Base-by-base conservation (phyloP, 2,797 vertebrate species). In the Schizopygopsis malacanthus region DNA sequence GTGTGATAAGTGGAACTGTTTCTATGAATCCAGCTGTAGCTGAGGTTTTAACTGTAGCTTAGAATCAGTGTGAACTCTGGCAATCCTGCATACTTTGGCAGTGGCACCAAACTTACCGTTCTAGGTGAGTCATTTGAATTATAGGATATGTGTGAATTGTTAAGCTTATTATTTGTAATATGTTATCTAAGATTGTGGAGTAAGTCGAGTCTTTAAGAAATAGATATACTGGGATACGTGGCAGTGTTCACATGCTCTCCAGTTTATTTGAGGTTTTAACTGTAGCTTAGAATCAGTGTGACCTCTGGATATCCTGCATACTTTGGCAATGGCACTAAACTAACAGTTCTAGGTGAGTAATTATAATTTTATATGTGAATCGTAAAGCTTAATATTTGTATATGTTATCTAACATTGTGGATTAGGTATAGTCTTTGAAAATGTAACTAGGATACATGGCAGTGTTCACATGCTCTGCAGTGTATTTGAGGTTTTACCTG, bases 21-120 rank as follows among this genome's bases (percentile, higher is more conserved):
- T 37, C 4, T 37, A 67, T 67, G 28, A 67, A 67, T 67, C 65
- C 65, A 67, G 15, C 85, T 59, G 20, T 76, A 86, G 85, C 9
- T 0, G 0, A 80, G 75, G 81, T 87, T 94, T 93, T 91, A 76
- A 61, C 50, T 78, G 86, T 67, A 72, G 85, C 85, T 0, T 79
- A 70, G 28, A 13, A 61, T 85, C 89, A 90, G 37, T 92, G 91
- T 92, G 90, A 78, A 39, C 80, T 83, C 13, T 83, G 77, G 37
- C 37, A 37, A 87, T 88, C 83, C 92, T 90, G 89, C 93, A 87
- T 84, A 28, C 81, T 90, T 96, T 89, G 95, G 95, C 87, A 37
- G 85, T 2, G 96, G 95, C 86, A 96, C 95, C 59, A 94, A 91
- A 90, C 93, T 96, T 88, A 94, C 94, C 0, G 84, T 85, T 39